These are phyloP conservation scores for Ciconia nigra DNA, from an alignment of 2,797 vertebrate species.

Conservation along the genomic window DNA sequence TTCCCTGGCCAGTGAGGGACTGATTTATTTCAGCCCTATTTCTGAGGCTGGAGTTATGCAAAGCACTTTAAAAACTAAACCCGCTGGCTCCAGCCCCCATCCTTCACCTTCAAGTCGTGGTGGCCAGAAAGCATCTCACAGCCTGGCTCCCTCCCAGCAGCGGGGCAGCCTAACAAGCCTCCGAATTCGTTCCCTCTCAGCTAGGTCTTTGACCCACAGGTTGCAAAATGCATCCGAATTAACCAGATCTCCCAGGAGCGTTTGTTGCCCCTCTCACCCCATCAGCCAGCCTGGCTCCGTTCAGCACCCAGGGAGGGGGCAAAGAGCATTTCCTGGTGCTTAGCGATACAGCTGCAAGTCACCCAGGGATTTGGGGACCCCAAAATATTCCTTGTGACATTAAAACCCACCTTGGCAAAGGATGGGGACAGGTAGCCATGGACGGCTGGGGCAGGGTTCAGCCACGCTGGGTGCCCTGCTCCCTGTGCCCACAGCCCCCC, in stretches of 20 bases:
- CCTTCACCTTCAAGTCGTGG: background rate
- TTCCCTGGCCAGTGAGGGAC: background rate
- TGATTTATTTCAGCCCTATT: background rate
- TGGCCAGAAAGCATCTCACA: background rate
- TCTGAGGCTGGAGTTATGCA: background rate
- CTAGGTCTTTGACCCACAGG: background rate
- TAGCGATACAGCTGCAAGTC: fast-evolving
- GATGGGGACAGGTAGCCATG: background rate
- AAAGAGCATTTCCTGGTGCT: background rate
- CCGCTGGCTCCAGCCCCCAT: background rate
- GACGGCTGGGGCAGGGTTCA: background rate
- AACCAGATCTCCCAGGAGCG: fast-evolving
- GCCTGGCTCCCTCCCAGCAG: background rate
- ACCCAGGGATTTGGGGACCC: background rate
- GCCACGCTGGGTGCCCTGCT: background rate
- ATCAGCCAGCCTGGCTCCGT: background rate
- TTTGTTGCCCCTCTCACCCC: background rate
- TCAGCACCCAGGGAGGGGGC: background rate
- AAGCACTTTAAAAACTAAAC: background rate
- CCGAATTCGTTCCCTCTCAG: background rate
- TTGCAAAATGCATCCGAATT: background rate
- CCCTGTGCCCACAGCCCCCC: fast-evolving
- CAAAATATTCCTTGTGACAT: background rate
- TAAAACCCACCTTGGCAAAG: background rate
- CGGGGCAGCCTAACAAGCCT: background rate